Base-by-base conservation (phyloP, 2,888 invertebrate genomes). In the Stomorhina lunata region DNA sequence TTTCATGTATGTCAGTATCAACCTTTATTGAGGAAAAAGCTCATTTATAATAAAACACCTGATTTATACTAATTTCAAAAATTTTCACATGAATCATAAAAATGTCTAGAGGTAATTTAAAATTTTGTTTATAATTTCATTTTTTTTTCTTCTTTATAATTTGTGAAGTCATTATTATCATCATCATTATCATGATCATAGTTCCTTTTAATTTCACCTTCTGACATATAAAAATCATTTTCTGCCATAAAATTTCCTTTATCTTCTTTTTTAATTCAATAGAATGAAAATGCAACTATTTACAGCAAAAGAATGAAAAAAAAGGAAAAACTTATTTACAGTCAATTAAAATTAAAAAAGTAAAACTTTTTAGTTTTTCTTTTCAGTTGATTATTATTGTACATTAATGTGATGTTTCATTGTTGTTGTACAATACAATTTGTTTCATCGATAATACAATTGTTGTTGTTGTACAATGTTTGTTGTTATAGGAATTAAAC, bases 381-480 rank as follows among this genome's bases (percentile, higher is more conserved):
- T n/a, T n/a, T n/a, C n/a, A 25, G 50, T 73, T 83, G 77, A 85
- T 84, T 85, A 66, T 43, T 43, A 68, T 68, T 48, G 34, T 63
- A 77, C 82, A 77, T 84, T 83, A 84, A 84, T 81, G 63, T 84
- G 61, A 61, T 78, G 76, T 78, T 83, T 76, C 78, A 69, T 79
- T 79, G 72, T 57, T 40, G 34, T 68, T 78, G 82, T 80, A 61
- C 77, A 68, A 80, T 73, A 68, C 80, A 85, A 84, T 84, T 85
- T 85, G 85, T 85, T 85, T 85, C 85, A 76, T 85, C 85, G 84
- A 85, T 85, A 85, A 85, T 78, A 69, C 53, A 55, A 55, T 75
- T 71, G 37, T 63, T 53, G 17, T 37, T 48, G 55, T 69, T 22
- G 12, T 12, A n/a, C 15, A 7, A 17, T 65, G 43, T 61, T 83